Conservation (phyloP, 2,888 invertebrate genomes). For the Diadegma fenestrale region DNA sequence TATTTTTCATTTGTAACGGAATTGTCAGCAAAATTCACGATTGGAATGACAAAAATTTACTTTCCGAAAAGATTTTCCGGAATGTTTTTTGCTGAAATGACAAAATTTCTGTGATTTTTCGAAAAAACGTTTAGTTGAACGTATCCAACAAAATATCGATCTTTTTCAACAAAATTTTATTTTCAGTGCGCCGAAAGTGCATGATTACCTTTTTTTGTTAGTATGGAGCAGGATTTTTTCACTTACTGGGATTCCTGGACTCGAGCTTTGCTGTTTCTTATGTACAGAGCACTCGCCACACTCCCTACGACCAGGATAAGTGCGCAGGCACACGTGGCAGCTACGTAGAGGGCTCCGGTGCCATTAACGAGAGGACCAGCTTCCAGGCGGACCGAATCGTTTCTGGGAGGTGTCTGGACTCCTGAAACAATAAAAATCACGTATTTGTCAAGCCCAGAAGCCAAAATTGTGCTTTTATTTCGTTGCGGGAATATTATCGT, state of each 20-base stretch:
- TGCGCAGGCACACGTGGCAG: constrained; percentile 93
- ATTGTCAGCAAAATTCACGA: too few relatives aligned
- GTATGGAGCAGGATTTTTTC: background rate
- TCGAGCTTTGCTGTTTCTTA: constrained; percentile 88
- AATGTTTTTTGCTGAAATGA: too few relatives aligned
- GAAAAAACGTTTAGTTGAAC: too few relatives aligned
- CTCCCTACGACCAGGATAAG: constrained; percentile 89
- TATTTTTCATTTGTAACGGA: too few relatives aligned
- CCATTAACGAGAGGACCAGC: constrained; percentile 89
- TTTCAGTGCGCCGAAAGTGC: too few relatives aligned
- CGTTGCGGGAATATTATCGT: background rate
- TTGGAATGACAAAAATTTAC: too few relatives aligned
- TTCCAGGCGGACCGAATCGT: constrained; percentile 90
- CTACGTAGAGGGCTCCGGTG: constrained; percentile 91
- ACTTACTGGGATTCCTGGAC: constrained; percentile 90
- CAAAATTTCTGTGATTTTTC: too few relatives aligned
- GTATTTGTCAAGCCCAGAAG: background rate
- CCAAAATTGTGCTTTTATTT: background rate
- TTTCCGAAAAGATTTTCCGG: too few relatives aligned
- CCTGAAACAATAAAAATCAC: constrained; percentile 76
- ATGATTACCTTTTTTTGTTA: background rate
- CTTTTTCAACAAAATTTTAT: too few relatives aligned
- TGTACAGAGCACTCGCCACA: constrained; percentile 89
- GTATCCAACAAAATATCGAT: too few relatives aligned
- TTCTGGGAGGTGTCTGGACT: constrained; percentile 87